Base-by-base conservation (phyloP, 2,113 vertebrate genomes). In the Glaucidium brasilianum region DNA sequence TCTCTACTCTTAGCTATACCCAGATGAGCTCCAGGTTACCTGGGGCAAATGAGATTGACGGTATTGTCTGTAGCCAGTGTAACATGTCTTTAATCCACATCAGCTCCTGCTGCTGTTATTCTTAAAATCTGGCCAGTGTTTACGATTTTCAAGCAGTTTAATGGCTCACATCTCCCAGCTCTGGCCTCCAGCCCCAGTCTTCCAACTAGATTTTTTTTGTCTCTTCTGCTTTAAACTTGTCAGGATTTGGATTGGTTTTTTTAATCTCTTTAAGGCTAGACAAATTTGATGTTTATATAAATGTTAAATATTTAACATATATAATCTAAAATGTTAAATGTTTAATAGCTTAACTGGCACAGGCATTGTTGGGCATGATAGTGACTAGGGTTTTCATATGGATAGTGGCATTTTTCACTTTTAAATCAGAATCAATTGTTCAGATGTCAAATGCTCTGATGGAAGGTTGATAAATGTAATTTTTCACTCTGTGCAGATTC, bases 381-480 rank as follows among this genome's bases (percentile, higher is more conserved):
- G 53, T 3, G 5, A 53, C 58, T 81, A 25, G 18, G 19, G 92
- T 92, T 93, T 92, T 52, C 20, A 4, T 81, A 45, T 58, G 80
- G 25, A 87, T 82, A 73, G 53, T 82, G 80, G 39, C 69, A 84
- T 94, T 97, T 94, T 88, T 84, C 39, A 23, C 53, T 85, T 43
- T 87, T 91, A 91, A 85, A 69, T 77, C 88, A 82, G 67, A 95
- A 92, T 82, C 80, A 55, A 43, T 94, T 95, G 86, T 91, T 95
- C 69, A 91, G 87, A 91, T 95, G 88, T 94, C 92, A 97, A 1
- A 72, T 85, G 37, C 67, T 95, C 15, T 34, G 66, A 87, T 63
- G 66, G 69, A 90, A 89, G 86, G 89, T 60, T 91, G 77, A 94
- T 97, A 91, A 94, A 95, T 95, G 88, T 92, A 56, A 87, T 91